Evolutionary conservation across 1,140 invertebrate genomes (phyloP).

Genomic region (Chlorops oryzae): DNA sequence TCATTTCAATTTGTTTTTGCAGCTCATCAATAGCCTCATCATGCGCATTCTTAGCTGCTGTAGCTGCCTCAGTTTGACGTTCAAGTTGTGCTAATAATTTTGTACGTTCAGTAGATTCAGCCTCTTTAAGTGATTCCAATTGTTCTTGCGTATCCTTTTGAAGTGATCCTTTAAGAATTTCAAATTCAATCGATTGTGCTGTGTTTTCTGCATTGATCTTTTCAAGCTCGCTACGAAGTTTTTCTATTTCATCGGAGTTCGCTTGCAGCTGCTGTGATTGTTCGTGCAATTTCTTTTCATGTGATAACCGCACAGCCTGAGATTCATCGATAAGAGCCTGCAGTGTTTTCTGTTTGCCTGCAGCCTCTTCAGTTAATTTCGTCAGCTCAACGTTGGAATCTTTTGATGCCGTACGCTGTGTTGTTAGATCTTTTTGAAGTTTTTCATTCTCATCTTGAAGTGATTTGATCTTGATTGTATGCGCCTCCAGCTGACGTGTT

Average conservation of each 20-base stretch:
- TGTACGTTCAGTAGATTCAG: conserved; percentile 10
- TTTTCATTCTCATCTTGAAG: conserved; percentile 23
- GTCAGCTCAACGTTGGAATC: conserved; percentile 26
- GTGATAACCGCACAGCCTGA: conserved; percentile 21
- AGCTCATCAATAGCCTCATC: conserved; percentile 16
- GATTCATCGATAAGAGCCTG: conserved; percentile 23
- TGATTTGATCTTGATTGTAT: conserved; percentile 6
- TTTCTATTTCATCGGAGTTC: conserved; percentile 15
- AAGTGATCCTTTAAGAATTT: conserved; percentile 5
- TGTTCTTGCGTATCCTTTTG: background rate
- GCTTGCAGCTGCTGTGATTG: conserved; percentile 21
- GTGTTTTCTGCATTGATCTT: background rate
- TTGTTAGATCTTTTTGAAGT: conserved; percentile 27
- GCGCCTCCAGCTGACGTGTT: conserved; percentile 23
- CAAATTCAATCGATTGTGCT: conserved; percentile 8
- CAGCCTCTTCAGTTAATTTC: conserved; percentile 27
- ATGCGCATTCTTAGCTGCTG: conserved; percentile 7
- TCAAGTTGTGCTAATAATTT: conserved; percentile 20
- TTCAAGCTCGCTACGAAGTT: conserved; percentile 7
- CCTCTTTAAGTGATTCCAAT: conserved; percentile 7
- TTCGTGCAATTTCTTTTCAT: conserved; percentile 27
- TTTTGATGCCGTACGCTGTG: conserved; percentile 9
- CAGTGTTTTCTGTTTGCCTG: conserved; percentile 22
- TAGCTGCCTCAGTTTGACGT: conserved; percentile 12
- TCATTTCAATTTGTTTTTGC: conserved; percentile 17